Base-by-base conservation (phyloP, 2,113 vertebrate genomes). In the Sturnira hondurensis region DNA sequence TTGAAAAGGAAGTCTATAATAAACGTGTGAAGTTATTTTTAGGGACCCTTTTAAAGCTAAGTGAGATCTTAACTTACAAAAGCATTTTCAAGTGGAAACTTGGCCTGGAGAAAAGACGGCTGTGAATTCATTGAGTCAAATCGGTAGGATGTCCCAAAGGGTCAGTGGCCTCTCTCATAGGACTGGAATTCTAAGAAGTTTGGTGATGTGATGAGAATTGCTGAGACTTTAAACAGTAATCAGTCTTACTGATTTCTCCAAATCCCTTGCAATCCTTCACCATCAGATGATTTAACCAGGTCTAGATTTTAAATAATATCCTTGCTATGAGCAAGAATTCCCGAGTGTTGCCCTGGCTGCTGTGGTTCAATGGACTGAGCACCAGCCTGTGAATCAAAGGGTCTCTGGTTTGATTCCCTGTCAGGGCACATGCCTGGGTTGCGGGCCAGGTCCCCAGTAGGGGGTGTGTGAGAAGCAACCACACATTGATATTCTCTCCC, bases 1-100 rank as follows among this genome's bases (percentile, higher is more conserved):
- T 94, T 89, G 56, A 84, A 95, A 96, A 96, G 63, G 77, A 93
- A 92, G 56, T 89, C 80, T 96, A 76, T 90, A 92, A 93, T 92
- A 92, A 96, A 91, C 54, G 54, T 80, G 76, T 61, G 94, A 91
- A 88, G 61, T 50, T 97, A 83, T 96, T 94, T 94, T 91, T 54
- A 38, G 86, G 67, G 36, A 36, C 1, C 6, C n/a, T 70, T 86
- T 50, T 58, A 68, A 63, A 83, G 36, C 77, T 63, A 54, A 93
- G 63, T 77, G 80, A 82, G 45, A 77, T 95, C 56, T 90, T 86
- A 58, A 58, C 50, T 87, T 45, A 54, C 36, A 86, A 58, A 90
- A 71, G 41, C 56, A 82, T 86, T 89, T 86, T 93, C 67, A 86
- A 95, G 78, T 81, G 67, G 84, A 91, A 86, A 71, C 3, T 84